These are phyloP conservation scores for Thamnophis sirtalis DNA, from an alignment of 2,113 vertebrate genomes.

Conservation along the genomic window DNA sequence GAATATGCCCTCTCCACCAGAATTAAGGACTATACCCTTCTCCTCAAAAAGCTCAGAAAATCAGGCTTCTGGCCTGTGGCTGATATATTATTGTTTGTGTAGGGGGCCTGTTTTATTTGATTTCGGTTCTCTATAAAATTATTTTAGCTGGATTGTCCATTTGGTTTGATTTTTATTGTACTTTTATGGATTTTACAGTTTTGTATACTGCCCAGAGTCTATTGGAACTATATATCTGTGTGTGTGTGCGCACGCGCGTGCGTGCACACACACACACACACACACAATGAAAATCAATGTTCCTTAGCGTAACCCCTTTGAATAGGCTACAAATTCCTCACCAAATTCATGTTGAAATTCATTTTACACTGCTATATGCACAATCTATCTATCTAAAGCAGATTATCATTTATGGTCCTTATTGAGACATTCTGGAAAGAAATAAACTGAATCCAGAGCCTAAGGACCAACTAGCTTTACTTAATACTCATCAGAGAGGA, in stretches of 20 bases:
- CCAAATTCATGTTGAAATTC: not conserved
- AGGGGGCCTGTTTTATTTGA: not conserved
- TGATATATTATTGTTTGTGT: not conserved
- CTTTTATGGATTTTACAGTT: not conserved
- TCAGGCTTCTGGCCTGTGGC: not conserved
- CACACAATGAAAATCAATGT: not conserved
- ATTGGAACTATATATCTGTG: too few relatives aligned
- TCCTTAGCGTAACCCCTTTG: not conserved
- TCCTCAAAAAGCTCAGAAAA: too few relatives aligned
- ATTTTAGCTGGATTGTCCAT: not conserved
- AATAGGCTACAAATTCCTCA: not conserved
- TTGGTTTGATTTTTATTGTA: not conserved
- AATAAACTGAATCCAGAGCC: not conserved
- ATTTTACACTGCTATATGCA: not conserved
- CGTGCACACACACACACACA: too few relatives aligned
- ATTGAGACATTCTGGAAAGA: not conserved
- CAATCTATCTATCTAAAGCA: not conserved
- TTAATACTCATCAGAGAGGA: not conserved
- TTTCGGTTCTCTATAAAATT: not conserved
- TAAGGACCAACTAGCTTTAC: not conserved
- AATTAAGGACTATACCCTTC: too few relatives aligned
- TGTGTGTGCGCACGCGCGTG: too few relatives aligned
- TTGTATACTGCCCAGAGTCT: not conserved
- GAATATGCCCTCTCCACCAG: too few relatives aligned
- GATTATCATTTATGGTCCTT: not conserved